A percentile compares a stretch with the other conserved stretches of the same genome.
Evolutionary conservation across 2,797 vertebrate species (phyloP).

Genomic region (Eulemur albifrons): DNA sequence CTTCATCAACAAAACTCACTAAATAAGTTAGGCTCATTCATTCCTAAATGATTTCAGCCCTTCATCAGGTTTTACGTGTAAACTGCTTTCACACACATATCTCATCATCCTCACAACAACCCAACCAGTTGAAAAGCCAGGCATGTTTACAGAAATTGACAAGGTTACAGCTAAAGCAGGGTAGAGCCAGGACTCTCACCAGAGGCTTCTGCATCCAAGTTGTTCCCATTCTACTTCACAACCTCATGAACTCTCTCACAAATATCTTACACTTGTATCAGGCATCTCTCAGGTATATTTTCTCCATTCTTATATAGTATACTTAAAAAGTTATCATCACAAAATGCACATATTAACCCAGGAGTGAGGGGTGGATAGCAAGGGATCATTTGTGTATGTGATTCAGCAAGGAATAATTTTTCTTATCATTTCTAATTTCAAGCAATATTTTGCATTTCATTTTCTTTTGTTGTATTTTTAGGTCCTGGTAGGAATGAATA

Average conservation of each 20-base stretch:
- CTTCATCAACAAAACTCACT: slow-evolving; percentile 1
- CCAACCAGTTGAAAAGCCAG: not conserved
- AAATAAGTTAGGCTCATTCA: not conserved
- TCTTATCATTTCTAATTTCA: slow-evolving; percentile 13
- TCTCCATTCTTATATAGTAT: not conserved
- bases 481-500: not conserved
- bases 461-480: not conserved
- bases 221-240: not conserved
- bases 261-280: not conserved
- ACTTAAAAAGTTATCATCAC: not conserved
- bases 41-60: not conserved
- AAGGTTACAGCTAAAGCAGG: not conserved
- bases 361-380: not conserved
- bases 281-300: not conserved
- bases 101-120: not conserved
- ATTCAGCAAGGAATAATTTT: not conserved
- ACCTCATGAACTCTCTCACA: not conserved
- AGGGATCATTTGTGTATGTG: not conserved
- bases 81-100: not conserved
- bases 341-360: not conserved
- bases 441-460: not conserved
- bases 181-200: not conserved
- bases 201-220: not conserved
- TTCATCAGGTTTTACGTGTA: not conserved
- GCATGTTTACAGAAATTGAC: not conserved